phyloP scores from a whole-genome alignment of 2,113 vertebrate genomes.

The Electrona antarctica region DNA sequence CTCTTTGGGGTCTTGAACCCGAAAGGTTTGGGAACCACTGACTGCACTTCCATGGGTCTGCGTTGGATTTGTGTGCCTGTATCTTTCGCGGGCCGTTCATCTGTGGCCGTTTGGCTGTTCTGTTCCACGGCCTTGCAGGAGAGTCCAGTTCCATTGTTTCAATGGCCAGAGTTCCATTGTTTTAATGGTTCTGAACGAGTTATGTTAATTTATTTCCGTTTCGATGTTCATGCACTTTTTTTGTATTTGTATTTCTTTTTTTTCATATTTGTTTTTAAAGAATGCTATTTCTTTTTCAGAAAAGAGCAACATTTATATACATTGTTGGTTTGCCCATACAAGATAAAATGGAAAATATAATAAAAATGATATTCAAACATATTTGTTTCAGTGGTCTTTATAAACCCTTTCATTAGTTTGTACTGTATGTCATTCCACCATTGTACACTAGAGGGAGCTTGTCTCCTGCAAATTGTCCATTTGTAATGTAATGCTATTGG shows the following conservation, averaged over 20 bases:
- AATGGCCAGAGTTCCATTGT: too few species aligned
- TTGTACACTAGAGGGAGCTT: conserved; percentile 70
- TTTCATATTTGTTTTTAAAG: conserved; percentile 74
- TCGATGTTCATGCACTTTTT: conserved; percentile 93
- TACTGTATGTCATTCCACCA: background rate
- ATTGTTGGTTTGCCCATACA: conserved; percentile 83
- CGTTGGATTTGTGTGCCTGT: conserved; percentile 23
- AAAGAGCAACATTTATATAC: conserved; percentile 88
- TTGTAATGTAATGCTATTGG: background rate
- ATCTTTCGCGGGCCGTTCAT: conserved; percentile 42
- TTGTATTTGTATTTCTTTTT: conserved; percentile 78
- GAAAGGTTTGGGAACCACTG: too few species aligned
- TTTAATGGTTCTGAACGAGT: too few species aligned
- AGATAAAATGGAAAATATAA: conserved; percentile 67
- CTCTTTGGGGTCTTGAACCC: too few species aligned
- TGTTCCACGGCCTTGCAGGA: conserved; percentile 20
- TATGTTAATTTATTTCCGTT: conserved; percentile 93
- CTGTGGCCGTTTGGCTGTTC: background rate
- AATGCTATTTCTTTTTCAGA: conserved; percentile 77
- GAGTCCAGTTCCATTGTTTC: too few species aligned
- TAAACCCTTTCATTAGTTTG: background rate
- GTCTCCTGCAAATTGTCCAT: conserved; percentile 30
- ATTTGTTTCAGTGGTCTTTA: background rate
- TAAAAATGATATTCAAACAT: conserved; percentile 64
- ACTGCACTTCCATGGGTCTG: conserved; percentile 13